Percentiles rank a stretch among this genome's conserved stretches.
Conservation (phyloP, 1,140 invertebrate genomes). For the Lucilia cuprina region DNA sequence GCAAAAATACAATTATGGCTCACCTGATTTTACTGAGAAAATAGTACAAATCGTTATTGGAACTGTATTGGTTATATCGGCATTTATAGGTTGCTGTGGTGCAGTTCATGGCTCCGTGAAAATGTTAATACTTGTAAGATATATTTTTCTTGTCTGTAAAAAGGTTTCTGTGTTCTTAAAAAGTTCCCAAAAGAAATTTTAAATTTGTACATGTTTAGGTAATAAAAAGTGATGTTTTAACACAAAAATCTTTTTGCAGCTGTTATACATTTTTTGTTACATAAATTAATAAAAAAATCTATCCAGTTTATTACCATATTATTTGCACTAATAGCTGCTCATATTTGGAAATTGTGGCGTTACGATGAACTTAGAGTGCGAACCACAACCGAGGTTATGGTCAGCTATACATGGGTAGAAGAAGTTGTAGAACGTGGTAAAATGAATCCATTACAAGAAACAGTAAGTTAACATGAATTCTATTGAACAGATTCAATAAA, state of each 20-base stretch:
- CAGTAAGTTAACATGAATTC: constrained; percentile 38
- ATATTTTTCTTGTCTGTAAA: not conserved
- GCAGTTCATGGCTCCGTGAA: constrained; percentile 56
- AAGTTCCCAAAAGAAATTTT: no score
- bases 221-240: no score
- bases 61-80: constrained; percentile 44
- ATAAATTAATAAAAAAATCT: not conserved
- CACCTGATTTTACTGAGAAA: constrained; percentile 48
- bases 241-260: no score
- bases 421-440: constrained; percentile 49
- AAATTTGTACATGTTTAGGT: no score
- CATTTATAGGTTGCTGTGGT: constrained; percentile 51
- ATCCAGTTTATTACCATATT: constrained; percentile 48
- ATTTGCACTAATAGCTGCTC: constrained; percentile 44
- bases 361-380: constrained; percentile 50
- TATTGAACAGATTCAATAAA: no score
- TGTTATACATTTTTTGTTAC: not conserved
- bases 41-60: constrained; percentile 48
- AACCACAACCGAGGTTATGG: constrained; percentile 46
- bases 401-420: constrained; percentile 51
- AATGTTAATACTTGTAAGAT: constrained; percentile 50
- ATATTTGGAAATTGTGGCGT: constrained; percentile 51
- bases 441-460: constrained; percentile 49
- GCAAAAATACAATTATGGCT: constrained; percentile 47
- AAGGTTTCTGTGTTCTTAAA: no score